Evolutionary conservation across 1,140 invertebrate genomes (phyloP), one percentile per base, ranked within the genome.

Genomic region (Psilanteris sp.): DNA sequence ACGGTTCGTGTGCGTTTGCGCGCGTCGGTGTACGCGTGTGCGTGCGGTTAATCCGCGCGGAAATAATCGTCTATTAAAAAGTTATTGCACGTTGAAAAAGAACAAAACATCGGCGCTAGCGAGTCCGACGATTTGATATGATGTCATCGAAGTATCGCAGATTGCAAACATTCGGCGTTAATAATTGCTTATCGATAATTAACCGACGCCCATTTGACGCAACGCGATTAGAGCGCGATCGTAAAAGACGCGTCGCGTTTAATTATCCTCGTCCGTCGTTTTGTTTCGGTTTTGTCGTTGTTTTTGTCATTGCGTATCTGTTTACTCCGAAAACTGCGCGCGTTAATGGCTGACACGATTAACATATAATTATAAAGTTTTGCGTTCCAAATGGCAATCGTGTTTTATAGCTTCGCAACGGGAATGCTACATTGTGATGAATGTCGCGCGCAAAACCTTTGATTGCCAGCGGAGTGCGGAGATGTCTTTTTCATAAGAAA

Each of bases 131-230:
- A 73, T 43, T 81, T 80, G 81, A 84, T 73, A 79, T 83, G 82
- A 78, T 66, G 70, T 79, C 62, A 61, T 76, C 46, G 76, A 78
- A 81, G 77, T 8, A 61, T 77, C 78, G 55, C 81, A 80, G 82
- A 84, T 82, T 81, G 82, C 81, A 85, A 86, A 85, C 83, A 84
- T 78, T 83, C 73, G 57, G 77, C 67, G 41, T 50, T 73, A 78
- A 79, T 84, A 84, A 85, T 84, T 80, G 73, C 59, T 52, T 29
- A 61, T 55, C 77, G 77, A 83, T 84, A 83, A 84, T 84, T 83
- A 85, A 81, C 70, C 36, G 72, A 59, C 72, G 76, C 61, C 70
- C 74, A 78, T 80, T 79, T 66, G 61, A 52, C 70, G 59, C 50
- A 20, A 16, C 34, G 72, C 43, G 50, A 76, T 76, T 67, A 74